Evolutionary conservation across 2,888 invertebrate genomes (phyloP), one percentile per base, ranked within the genome.

Genomic region (Chrysomela aeneicollis): DNA sequence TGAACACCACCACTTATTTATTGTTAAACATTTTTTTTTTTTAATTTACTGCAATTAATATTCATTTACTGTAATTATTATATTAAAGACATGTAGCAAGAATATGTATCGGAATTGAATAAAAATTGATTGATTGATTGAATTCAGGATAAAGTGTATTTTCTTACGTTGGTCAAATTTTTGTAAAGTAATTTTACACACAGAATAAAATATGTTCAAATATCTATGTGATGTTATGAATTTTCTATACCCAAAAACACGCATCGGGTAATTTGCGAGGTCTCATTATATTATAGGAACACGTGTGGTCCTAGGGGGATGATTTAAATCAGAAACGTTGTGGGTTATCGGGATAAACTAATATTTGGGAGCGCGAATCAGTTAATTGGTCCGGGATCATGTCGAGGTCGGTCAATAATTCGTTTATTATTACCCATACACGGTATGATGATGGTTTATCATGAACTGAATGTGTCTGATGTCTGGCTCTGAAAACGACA

Each of bases 241-340:
- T n/a, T n/a, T n/a, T n/a, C n/a, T 42, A 2, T 15, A 8, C 42
- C 4, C 10, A n/a, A 15, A 42, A 42, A n/a, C 15, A n/a, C 42
- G 42, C 42, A 42, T 15, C 42, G 42, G 15, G n/a, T 15, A 42
- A 42, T 42, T 42, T 42, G 42, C 42, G 42, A 42, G 15, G 12
- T 12, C 35, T 15, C 42, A 42, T 42, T 42, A 42, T 42, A 3
- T 10, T 42, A n/a, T n/a, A 3, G n/a, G 21, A 15, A 30, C 19
- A 55, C 9, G 22, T 22, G 21, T 12, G 26, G 18, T 22, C 1
- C n/a, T 22, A 12, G 26, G 22, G 12, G 42, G 15, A 4, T 42
- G 22, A 55, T 42, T 55, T 5, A 26, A 22, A 21, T 55, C 55
- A 19, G 55, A 19, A 55, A 55, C 15, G n/a, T 55, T 19, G 55